These are phyloP conservation scores for Pachycephus smyrnensis DNA, from an alignment of 2,888 invertebrate genomes.

Conservation along the genomic window DNA sequence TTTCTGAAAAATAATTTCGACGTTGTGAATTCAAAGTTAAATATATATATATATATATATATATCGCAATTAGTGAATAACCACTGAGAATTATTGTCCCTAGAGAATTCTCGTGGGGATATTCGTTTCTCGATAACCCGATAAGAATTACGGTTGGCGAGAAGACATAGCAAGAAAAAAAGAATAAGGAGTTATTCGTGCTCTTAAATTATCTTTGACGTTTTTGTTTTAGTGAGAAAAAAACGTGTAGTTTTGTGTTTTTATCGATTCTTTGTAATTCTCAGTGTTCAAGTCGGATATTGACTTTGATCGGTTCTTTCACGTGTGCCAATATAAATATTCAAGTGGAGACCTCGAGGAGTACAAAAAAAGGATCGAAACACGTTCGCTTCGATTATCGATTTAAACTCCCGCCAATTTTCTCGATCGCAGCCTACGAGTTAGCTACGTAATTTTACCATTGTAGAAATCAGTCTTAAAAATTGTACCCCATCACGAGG, in stretches of 20 bases:
- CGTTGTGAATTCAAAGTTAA: not conserved
- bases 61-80: no score
- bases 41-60: no score
- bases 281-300: not conserved
- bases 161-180: no score
- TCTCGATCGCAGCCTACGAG: not conserved
- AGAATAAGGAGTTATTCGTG: not conserved
- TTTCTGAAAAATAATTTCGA: not conserved
- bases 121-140: no score
- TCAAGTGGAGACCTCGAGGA: not conserved
- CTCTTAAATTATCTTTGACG: not conserved
- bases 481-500: not conserved
- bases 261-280: not conserved
- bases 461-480: not conserved
- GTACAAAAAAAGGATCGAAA: not conserved
- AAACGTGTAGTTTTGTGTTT: not conserved
- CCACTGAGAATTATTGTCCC: no score
- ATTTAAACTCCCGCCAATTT: not conserved
- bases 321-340: not conserved
- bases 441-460: not conserved
- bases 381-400: not conserved
- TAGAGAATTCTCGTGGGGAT: no score
- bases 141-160: not conserved
- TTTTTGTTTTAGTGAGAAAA: not conserved
- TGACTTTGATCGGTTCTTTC: not conserved